Base-by-base conservation (phyloP, 1,140 invertebrate genomes). In the Dinoponera quadriceps region DNA sequence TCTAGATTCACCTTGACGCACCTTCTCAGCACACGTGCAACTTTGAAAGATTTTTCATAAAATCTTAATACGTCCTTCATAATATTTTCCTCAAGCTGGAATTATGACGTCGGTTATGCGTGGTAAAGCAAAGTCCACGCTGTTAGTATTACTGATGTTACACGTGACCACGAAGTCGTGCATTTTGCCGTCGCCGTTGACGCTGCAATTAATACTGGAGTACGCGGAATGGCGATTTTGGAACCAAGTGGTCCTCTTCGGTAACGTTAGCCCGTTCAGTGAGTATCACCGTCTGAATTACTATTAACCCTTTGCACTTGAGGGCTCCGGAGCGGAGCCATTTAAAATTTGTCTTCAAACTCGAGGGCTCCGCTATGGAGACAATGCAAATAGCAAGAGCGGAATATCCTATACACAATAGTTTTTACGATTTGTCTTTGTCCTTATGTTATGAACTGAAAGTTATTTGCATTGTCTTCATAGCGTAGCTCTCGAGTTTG, bases 151-250 rank as follows among this genome's bases (percentile, higher is more conserved):
- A n/a, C 27, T 68, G 13, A 18, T 62, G 3, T 55, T 65, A 1
- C 59, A 27, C 9, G 29, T 75, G 59, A 65, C 11, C 3, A 77
- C 74, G 1, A 75, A 77, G 11, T 80, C 62, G 0, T 93, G 91
- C 55, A 82, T 91, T 33, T 54, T 83, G 48, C 85, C 90, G 9
- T 92, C 90, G 57, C 82, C 92, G 1, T 83, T 91, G 3, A 87
- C 90, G 1, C 80, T 93, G 16, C 93, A 94, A 69, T 92, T 95
- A 14, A 87, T 95, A 11, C 62, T 95, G 29, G 94, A 95, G 69
- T 94, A 95, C 69, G 94, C 93, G 0, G 86, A 93, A 5, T 95
- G 94, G 93, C 89, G 94, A 22, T 93, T 93, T 1, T 95, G 95
- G 95, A 91, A 93, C 13, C 95, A 95, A 63, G 91, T 94, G 3